Conservation (phyloP, 2,113 vertebrate species). For the Vidua macroura region DNA sequence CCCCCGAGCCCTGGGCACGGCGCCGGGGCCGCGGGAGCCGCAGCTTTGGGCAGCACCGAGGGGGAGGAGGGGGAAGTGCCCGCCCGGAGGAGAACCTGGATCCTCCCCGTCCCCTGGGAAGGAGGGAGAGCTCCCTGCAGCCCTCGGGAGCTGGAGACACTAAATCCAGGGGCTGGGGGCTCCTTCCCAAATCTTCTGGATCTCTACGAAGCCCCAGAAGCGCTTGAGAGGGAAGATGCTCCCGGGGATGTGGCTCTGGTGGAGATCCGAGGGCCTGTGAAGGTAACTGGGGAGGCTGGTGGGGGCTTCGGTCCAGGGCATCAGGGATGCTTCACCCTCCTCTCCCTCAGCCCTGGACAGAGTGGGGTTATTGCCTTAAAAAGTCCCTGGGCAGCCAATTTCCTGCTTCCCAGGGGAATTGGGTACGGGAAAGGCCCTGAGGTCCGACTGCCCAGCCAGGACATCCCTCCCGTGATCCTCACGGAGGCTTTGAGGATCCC, state of each 20-base stretch:
- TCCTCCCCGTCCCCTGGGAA: neutral
- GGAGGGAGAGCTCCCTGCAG: neutral
- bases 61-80: neutral
- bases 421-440: rapidly evolving
- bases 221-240: neutral
- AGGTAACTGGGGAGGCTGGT: neutral
- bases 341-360: neutral
- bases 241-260: neutral
- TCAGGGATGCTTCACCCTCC: neutral
- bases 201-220: neutral
- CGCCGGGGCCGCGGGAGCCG: rapidly evolving
- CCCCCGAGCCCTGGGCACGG: rapidly evolving
- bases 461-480: rapidly evolving
- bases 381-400: rapidly evolving
- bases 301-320: neutral
- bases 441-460: neutral
- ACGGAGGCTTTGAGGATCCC: neutral
- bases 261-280: neutral
- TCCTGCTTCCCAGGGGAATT: neutral
- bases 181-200: neutral
- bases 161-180: rapidly evolving
- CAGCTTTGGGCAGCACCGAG: neutral
- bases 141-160: rapidly evolving
- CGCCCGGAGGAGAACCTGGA: neutral
- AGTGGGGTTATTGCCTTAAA: neutral